Percentiles rank a stretch among this genome's conserved stretches.
phyloP scores from a whole-genome alignment of 2,797 vertebrate species.

The Xerus rutilus region DNA sequence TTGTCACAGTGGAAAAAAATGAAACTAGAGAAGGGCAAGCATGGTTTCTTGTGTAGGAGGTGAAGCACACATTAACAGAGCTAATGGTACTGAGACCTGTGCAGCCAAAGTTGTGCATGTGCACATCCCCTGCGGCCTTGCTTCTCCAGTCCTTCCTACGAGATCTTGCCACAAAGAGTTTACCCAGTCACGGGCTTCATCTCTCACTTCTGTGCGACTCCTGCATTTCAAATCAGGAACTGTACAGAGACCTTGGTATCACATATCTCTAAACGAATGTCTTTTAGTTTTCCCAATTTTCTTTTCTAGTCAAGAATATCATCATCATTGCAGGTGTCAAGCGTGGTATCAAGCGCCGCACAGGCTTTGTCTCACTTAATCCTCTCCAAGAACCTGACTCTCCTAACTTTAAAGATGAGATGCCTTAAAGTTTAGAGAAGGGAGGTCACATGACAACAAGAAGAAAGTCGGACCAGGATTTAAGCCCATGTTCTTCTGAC shows the following conservation, averaged over 20 bases:
- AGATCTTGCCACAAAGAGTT: background rate
- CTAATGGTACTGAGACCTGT: background rate
- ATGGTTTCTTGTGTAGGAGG: background rate
- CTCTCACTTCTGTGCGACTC: background rate
- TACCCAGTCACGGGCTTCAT: background rate
- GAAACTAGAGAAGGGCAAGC: background rate
- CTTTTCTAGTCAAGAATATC: background rate
- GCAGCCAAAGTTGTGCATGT: background rate
- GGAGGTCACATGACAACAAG: background rate
- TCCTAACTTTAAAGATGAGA: constrained; percentile 1
- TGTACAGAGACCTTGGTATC: background rate
- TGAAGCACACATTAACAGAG: background rate
- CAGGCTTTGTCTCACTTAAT: background rate
- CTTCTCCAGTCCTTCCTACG: background rate
- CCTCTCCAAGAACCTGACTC: background rate
- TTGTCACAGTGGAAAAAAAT: background rate
- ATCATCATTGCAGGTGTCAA: background rate
- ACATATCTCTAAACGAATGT: background rate
- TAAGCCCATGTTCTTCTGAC: background rate
- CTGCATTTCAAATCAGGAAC: background rate
- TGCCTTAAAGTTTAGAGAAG: background rate
- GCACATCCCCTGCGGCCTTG: background rate
- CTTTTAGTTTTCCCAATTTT: background rate
- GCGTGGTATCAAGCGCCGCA: background rate
- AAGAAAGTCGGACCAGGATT: background rate